These are phyloP conservation scores for Thryonomys swinderianus DNA, from an alignment of 2,113 vertebrate genomes.

Conservation along the genomic window DNA sequence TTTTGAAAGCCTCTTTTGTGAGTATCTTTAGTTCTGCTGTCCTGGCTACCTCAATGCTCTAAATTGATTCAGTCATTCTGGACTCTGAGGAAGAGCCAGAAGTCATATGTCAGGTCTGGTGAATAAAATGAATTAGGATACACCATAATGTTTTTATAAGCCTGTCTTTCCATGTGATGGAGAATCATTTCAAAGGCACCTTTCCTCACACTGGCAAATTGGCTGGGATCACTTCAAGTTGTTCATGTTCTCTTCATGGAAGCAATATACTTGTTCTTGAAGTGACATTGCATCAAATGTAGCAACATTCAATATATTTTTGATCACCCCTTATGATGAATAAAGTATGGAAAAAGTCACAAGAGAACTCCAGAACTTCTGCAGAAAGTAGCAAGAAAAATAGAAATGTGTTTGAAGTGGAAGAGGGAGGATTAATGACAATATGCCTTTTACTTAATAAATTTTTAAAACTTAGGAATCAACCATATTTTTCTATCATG, in stretches of 20 bases:
- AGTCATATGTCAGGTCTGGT: background rate
- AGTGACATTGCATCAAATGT: background rate
- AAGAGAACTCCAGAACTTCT: background rate
- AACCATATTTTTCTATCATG: background rate
- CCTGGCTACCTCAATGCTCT: background rate
- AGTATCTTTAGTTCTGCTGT: background rate
- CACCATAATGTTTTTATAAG: background rate
- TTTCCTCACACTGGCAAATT: conserved; percentile 4
- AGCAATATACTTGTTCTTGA: conserved; percentile 31
- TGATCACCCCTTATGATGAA: background rate
- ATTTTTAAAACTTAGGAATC: background rate
- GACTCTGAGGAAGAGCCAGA: background rate
- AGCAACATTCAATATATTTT: background rate
- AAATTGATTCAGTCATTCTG: background rate
- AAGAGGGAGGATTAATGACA: background rate
- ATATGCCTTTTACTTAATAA: background rate
- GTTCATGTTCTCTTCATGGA: conserved; percentile 23
- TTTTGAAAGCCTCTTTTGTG: background rate
- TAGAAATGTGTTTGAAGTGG: background rate
- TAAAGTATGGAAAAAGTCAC: background rate
- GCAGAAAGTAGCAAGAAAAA: background rate
- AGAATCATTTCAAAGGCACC: background rate
- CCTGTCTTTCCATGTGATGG: background rate
- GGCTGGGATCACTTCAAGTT: conserved; percentile 8
- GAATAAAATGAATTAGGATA: background rate